A percentile compares a stretch with the other conserved stretches of the same genome.
Evolutionary conservation across 2,888 invertebrate species (phyloP).

Genomic region (Nomada fabriciana): DNA sequence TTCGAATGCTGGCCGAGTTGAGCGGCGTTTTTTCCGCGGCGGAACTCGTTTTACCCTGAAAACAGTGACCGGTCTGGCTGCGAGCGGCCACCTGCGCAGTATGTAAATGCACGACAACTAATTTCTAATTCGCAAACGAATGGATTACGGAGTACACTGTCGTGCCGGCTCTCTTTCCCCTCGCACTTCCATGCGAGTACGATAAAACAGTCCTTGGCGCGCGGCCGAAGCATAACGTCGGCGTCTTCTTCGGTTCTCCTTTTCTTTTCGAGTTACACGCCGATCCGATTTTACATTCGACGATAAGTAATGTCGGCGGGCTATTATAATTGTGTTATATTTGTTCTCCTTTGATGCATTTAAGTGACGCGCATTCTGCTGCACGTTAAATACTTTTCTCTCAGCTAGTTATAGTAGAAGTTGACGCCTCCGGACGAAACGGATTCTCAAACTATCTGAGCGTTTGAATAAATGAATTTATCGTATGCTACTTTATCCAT

Average conservation of each 20-base stretch:
- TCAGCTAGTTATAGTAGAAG: no score
- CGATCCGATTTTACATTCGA: neutral
- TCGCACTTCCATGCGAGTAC: neutral
- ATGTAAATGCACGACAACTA: slow-evolving; percentile 68
- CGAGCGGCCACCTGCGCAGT: slow-evolving; percentile 69
- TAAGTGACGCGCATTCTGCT: no score
- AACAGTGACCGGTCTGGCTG: slow-evolving; percentile 61
- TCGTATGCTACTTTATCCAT: neutral
- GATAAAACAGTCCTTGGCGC: neutral
- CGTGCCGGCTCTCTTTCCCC: neutral
- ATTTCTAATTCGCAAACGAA: slow-evolving; percentile 72
- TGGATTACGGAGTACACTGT: slow-evolving; percentile 28
- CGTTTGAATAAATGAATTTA: no score
- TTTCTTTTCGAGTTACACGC: neutral
- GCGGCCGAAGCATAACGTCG: neutral
- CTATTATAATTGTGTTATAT: no score
- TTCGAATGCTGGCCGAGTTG: slow-evolving; percentile 29
- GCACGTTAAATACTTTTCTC: no score
- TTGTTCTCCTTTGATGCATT: no score
- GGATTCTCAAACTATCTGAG: no score
- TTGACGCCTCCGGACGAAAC: no score
- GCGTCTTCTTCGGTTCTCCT: neutral
- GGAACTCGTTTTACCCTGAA: slow-evolving; percentile 76
- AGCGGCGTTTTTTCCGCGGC: slow-evolving; percentile 53
- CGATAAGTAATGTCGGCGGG: neutral